Conservation (phyloP, 2,888 invertebrate species). For the Spisula solida region DNA sequence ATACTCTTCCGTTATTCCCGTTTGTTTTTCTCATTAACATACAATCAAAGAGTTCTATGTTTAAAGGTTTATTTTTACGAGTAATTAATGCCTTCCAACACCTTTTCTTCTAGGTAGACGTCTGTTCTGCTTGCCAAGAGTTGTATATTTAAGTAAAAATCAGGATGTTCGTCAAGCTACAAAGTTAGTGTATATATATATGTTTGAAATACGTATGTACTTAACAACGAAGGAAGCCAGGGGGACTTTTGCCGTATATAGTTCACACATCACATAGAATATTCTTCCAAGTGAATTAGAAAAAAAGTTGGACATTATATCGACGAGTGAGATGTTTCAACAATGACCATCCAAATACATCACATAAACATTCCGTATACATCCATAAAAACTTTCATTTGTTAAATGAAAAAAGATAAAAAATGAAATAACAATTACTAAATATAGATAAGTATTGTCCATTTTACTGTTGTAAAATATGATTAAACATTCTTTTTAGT, state of each 20-base stretch:
- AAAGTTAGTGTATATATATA: conserved; percentile 15
- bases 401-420: no score
- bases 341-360: background rate
- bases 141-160: conserved; percentile 26
- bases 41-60: conserved; percentile 49
- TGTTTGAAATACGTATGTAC: conserved; percentile 11
- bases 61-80: conserved; percentile 50
- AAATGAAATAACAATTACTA: no score
- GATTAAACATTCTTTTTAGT: no score
- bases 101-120: conserved; percentile 32
- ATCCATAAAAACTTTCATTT: no score
- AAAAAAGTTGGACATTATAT: background rate
- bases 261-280: background rate
- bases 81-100: conserved; percentile 48
- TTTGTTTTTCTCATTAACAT: conserved; percentile 60
- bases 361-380: background rate
- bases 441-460: no score
- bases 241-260: background rate
- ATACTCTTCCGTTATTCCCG: conserved; percentile 45
- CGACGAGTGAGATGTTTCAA: background rate
- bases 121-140: conserved; percentile 11
- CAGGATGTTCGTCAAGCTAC: conserved; percentile 21
- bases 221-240: background rate
- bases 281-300: background rate
- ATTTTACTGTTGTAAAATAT: no score